Conservation (phyloP, 2,113 vertebrate genomes). For the Spea bombifrons region DNA sequence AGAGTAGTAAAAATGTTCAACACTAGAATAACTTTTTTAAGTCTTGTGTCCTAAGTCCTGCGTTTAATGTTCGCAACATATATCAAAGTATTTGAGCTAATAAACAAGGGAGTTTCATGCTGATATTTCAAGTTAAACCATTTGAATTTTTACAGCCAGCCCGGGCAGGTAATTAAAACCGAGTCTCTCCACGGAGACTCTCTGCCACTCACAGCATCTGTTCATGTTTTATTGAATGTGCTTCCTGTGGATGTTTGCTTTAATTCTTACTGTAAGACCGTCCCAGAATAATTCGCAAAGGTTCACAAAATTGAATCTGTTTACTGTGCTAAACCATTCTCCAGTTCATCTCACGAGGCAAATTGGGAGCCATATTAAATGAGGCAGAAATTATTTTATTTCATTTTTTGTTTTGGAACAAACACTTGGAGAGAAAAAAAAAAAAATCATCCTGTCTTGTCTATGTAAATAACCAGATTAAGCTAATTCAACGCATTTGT, state of each 20-base stretch:
- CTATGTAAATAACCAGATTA: background rate
- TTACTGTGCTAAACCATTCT: background rate
- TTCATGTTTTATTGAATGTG: slow-evolving; percentile 40
- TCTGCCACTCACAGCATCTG: slow-evolving; percentile 30
- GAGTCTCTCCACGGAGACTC: slow-evolving; percentile 18
- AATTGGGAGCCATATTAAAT: background rate
- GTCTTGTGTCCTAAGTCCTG: slow-evolving; percentile 11
- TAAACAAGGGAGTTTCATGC: slow-evolving; percentile 24
- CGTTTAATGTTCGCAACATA: slow-evolving; percentile 6
- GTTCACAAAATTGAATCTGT: background rate
- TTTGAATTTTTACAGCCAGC: slow-evolving; percentile 29
- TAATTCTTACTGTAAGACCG: slow-evolving; percentile 14
- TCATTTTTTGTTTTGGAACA: background rate
- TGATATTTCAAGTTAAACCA: slow-evolving; percentile 30
- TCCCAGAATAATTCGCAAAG: background rate
- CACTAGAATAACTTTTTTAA: slow-evolving; percentile 20
- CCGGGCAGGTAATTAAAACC: slow-evolving; percentile 25
- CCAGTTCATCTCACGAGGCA: background rate
- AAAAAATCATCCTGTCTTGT: background rate
- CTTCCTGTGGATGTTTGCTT: slow-evolving; percentile 17
- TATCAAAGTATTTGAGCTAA: slow-evolving; percentile 8
- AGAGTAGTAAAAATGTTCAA: slow-evolving; percentile 11
- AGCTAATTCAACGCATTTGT: background rate
- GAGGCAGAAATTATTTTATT: background rate
- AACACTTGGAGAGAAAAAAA: background rate